Conservation (phyloP, 1,140 invertebrate species). For the Micrasema minimum region DNA sequence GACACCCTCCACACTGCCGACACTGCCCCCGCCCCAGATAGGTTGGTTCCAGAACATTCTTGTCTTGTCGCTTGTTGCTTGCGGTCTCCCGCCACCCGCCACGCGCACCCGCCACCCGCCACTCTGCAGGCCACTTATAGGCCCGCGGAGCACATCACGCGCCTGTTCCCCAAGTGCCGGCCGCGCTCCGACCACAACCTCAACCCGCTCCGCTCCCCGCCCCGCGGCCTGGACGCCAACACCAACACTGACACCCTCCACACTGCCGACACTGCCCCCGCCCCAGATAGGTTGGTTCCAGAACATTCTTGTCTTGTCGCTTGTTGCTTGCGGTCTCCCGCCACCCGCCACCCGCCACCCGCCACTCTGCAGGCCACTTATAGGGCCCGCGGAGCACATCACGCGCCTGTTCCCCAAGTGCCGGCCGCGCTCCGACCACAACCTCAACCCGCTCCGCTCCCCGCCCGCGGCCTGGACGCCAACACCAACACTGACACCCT, state of each 20-base stretch:
- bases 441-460: constrained; percentile 65
- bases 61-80: not conserved
- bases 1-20: too few relatives aligned
- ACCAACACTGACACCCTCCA: constrained; percentile 38
- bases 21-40: constrained; percentile 49
- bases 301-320: constrained; percentile 9
- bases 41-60: constrained; percentile 23
- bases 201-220: constrained; percentile 63
- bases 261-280: constrained; percentile 50
- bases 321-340: not conserved
- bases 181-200: constrained; percentile 72
- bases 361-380: not conserved
- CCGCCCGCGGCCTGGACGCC: constrained; percentile 26
- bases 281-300: constrained; percentile 33
- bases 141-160: constrained; percentile 76
- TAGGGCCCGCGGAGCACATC: too few relatives aligned
- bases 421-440: constrained; percentile 72
- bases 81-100: constrained; percentile 56
- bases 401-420: constrained; percentile 87
- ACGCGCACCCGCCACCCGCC: constrained; percentile 62
- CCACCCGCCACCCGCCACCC: not conserved
- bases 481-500: constrained; percentile 42
- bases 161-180: constrained; percentile 86
- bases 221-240: constrained; percentile 32
- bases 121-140: too few relatives aligned